Conservation (phyloP, 1,140 invertebrate species). For the Callitettix versicolor region DNA sequence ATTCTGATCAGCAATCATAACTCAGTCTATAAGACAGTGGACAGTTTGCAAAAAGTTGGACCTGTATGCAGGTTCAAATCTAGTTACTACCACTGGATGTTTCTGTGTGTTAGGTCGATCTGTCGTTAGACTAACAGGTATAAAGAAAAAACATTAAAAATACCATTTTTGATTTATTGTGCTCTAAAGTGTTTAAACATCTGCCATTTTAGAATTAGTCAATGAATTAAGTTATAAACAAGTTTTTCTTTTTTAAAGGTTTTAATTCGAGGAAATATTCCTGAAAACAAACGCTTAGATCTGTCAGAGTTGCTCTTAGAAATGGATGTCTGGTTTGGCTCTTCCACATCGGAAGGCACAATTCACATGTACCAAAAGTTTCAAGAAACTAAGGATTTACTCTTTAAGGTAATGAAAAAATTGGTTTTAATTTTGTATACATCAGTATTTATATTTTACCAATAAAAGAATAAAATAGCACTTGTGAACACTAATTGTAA, state of each 20-base stretch:
- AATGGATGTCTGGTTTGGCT: slow-evolving; percentile 38
- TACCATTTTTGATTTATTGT: neutral
- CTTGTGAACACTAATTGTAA: neutral
- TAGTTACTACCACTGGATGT: no score
- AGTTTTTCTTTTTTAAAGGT: neutral
- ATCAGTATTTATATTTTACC: neutral
- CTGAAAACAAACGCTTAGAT: slow-evolving; percentile 20
- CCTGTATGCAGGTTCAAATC: no score
- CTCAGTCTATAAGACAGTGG: no score
- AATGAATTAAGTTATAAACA: no score
- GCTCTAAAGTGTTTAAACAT: neutral
- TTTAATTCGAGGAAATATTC: slow-evolving; percentile 28
- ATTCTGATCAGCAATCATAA: neutral
- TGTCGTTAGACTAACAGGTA: neutral
- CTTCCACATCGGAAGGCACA: slow-evolving; percentile 14
- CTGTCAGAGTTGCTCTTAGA: slow-evolving; percentile 36
- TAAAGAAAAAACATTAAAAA: neutral
- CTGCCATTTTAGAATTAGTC: neutral
- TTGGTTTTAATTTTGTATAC: neutral
- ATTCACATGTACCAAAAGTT: slow-evolving; percentile 39
- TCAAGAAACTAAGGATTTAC: slow-evolving; percentile 36
- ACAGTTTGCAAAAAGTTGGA: no score
- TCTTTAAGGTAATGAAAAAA: slow-evolving; percentile 40
- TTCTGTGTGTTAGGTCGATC: no score
- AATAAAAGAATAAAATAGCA: neutral